Percentiles rank a stretch among this genome's conserved stretches.
These are phyloP conservation scores for Vanessa atalanta DNA, from an alignment of 1,140 invertebrate genomes.

Conservation along the genomic window DNA sequence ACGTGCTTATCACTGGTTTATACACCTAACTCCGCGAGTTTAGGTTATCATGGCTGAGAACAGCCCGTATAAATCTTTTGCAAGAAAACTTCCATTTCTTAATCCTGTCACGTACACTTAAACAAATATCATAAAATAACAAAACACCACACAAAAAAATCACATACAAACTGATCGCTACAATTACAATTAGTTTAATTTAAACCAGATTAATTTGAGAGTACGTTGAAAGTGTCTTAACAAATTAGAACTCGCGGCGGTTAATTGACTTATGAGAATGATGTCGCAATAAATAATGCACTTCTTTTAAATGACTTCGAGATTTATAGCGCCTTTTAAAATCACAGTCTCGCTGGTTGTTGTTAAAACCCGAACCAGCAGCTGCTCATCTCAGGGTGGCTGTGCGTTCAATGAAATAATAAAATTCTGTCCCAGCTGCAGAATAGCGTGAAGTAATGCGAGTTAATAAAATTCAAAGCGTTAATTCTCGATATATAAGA, in stretches of 20 bases:
- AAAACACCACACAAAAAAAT: not conserved
- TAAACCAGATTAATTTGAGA: constrained; percentile 18
- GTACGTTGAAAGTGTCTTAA: constrained; percentile 29
- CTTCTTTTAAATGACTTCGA: constrained; percentile 40
- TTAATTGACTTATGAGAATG: constrained; percentile 26
- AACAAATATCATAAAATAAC: not conserved
- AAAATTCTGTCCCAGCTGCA: constrained; percentile 52
- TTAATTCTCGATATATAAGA: constrained; percentile 23
- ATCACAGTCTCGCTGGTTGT: constrained; percentile 44
- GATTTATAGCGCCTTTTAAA: constrained; percentile 50
- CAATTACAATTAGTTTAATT: constrained; percentile 18
- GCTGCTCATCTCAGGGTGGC: constrained; percentile 52
- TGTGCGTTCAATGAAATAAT: constrained; percentile 46
- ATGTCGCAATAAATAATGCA: constrained; percentile 43
- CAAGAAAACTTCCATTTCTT: constrained; percentile 16
- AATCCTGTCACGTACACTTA: not conserved
- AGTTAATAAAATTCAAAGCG: constrained; percentile 24
- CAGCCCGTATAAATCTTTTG: not conserved
- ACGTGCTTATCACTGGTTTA: constrained; percentile 67
- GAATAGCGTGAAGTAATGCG: constrained; percentile 50
- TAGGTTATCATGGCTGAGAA: constrained; percentile 43
- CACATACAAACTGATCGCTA: not conserved
- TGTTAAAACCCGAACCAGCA: constrained; percentile 50
- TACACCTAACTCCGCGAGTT: constrained; percentile 41
- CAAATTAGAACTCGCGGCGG: constrained; percentile 28